A percentile compares a stretch with the other conserved stretches of the same genome.
Evolutionary conservation across 2,797 vertebrate species (phyloP).

Genomic region (Gila robusta): DNA sequence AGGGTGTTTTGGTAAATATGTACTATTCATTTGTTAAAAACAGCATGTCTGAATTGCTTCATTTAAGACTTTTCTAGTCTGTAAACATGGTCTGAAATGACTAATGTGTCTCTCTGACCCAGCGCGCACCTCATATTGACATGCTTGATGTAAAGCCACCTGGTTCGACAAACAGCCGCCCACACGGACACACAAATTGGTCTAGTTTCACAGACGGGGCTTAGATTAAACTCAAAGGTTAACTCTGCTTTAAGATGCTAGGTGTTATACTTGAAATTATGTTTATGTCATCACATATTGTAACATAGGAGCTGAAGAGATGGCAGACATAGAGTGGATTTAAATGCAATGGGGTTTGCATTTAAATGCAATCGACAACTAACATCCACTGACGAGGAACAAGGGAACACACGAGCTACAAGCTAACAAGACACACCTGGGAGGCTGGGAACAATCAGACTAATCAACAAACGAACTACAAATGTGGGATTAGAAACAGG

Average conservation of each 20-base stretch:
- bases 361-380: not conserved
- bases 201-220: too few species aligned
- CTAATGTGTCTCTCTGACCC: conserved; percentile 9
- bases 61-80: conserved; percentile 34
- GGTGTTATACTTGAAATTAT: not conserved
- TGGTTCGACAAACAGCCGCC: not conserved
- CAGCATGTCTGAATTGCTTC: conserved; percentile 37
- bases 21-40: conserved; percentile 46
- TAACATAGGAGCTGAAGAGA: too few species aligned
- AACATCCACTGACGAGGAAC: not conserved
- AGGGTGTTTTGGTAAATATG: conserved; percentile 45
- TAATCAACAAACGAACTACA: not conserved
- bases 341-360: not conserved
- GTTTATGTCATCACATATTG: not conserved
- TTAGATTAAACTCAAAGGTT: not conserved
- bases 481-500: not conserved
- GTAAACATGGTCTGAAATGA: conserved; percentile 32
- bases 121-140: conserved; percentile 21
- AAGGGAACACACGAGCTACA: not conserved
- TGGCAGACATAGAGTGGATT: too few species aligned
- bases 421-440: not conserved
- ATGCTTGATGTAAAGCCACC: conserved; percentile 6
- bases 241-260: not conserved
- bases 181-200: not conserved
- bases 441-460: not conserved